A percentile compares a stretch with the other conserved stretches of the same genome.
These are phyloP conservation scores for Campylorhamphus procurvoides DNA, from an alignment of 2,113 vertebrate genomes.

Conservation along the genomic window DNA sequence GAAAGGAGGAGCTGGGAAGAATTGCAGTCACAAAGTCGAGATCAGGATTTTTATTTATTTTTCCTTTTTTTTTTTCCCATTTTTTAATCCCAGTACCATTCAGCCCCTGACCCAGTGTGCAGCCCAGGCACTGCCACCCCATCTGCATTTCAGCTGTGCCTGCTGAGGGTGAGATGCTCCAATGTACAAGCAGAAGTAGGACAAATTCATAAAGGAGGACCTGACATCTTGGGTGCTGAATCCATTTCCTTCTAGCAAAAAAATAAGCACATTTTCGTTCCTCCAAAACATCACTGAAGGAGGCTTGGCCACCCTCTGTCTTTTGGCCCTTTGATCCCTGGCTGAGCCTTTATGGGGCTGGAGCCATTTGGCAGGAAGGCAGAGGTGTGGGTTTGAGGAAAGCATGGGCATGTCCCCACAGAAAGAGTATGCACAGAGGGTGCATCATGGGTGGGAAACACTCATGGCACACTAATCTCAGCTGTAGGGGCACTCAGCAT, in stretches of 20 bases:
- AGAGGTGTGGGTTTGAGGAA: not conserved
- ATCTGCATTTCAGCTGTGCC: not conserved
- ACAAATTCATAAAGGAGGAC: not conserved
- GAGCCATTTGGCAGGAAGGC: not conserved
- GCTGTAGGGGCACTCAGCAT: not conserved
- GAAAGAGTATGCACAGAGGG: not conserved
- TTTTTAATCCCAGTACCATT: accelerated
- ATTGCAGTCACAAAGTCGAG: not conserved
- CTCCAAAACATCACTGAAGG: accelerated
- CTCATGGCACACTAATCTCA: not conserved
- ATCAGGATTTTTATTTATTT: accelerated
- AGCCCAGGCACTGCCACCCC: accelerated
- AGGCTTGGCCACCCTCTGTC: not conserved
- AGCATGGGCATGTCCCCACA: not conserved
- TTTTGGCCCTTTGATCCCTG: not conserved
- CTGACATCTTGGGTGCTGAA: not conserved
- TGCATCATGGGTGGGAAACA: not conserved
- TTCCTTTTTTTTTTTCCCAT: accelerated
- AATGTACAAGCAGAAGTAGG: not conserved
- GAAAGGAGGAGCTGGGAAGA: not conserved
- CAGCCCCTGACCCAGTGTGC: not conserved
- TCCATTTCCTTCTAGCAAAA: not conserved
- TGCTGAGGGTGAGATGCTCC: not conserved
- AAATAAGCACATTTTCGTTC: not conserved
- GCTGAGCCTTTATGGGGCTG: not conserved